Base-by-base conservation (phyloP, 2,888 invertebrate species). In the Cantharis rustica region DNA sequence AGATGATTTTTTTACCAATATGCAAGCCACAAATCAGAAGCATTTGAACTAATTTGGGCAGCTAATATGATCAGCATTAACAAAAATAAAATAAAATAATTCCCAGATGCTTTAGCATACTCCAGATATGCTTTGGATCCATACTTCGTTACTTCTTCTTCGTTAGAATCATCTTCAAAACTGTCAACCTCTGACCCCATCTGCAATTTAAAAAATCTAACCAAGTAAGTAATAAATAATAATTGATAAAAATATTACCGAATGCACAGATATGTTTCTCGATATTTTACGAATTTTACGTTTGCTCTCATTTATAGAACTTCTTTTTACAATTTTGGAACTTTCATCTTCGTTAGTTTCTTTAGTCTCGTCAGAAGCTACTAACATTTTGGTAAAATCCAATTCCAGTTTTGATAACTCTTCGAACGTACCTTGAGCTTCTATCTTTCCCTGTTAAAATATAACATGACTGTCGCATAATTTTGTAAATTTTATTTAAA, bases 391-490 rank as follows among this genome's bases (percentile, higher is more conserved):
- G 0, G 92, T 90, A 76, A 93, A 92, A 82, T 93, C 90, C 86
- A 92, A 89, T 13, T 91, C 91, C 1, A 90, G 90, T n/a, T 13
- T 87, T 88, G 70, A 90, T 11, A 93, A 84, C 78, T 93, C 91
- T 5, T 89, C 87, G 80, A 91, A 92, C 0, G 91, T 91, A 27
- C 93, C 93, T 83, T 91, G 90, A 3, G 90, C 90, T 82, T 91
- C 90, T 27, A 93, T 88, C 26, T 84, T 79, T 3, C 93, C 93
- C 90, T 93, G 72, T 13, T 20, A 73, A 68, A 68, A 68, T 61
- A 11, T 17, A 1, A n/a, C 10, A 16, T 16, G 4, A 16, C 10
- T 16, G 2, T 20, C 16, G 1, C 11, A 10, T 0, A 1, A 17
- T 63, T 63, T 63, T 5, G 16, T 16, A 63, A 1, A 16, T 13